Percentiles rank a stretch among this genome's conserved stretches.
Conservation (phyloP, 1,140 invertebrate genomes). For the Zaprionus africanus region DNA sequence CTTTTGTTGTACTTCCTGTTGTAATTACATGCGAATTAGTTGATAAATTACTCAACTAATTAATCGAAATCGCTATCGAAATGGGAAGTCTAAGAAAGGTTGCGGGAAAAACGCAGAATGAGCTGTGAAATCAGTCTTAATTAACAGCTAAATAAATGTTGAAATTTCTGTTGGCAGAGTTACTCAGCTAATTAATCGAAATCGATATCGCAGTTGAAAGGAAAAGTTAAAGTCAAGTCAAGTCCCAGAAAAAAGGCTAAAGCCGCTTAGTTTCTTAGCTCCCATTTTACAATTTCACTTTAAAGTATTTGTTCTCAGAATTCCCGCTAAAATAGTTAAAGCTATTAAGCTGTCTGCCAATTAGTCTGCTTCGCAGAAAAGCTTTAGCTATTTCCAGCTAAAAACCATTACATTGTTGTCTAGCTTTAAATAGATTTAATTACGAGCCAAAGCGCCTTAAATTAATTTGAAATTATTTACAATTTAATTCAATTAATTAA, state of each 20-base stretch:
- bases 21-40: conserved; percentile 2
- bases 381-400: neutral
- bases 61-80: neutral
- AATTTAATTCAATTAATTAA: neutral
- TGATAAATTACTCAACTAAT: conserved; percentile 3
- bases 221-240: too few relatives aligned
- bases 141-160: neutral
- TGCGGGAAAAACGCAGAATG: neutral
- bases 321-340: neutral
- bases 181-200: too few relatives aligned
- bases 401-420: neutral
- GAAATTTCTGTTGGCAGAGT: neutral
- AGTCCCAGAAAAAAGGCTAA: neutral
- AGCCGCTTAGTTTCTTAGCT: neutral
- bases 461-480: neutral
- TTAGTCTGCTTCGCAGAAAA: neutral
- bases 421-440: neutral
- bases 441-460: neutral
- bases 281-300: neutral
- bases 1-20: conserved; percentile 1
- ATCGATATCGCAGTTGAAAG: too few relatives aligned
- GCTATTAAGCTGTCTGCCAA: neutral
- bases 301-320: neutral
- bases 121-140: neutral
- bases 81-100: neutral